Evolutionary conservation across 37 sponge, comb jelly and placozoan genomes (phyloP), one percentile per base, ranked within the genome.

Genomic region (Agelas oroides): DNA sequence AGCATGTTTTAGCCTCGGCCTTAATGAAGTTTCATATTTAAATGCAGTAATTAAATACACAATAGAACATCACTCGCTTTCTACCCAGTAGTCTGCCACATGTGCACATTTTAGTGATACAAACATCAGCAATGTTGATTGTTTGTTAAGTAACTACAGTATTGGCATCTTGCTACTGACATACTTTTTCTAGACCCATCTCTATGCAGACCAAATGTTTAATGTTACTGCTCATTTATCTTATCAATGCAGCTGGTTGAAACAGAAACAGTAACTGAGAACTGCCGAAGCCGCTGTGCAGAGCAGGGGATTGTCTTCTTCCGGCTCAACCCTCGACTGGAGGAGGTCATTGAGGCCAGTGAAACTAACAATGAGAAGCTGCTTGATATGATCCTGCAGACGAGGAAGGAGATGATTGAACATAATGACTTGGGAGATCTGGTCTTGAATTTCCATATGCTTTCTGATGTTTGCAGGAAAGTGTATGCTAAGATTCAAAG

Each of bases 311-410:
- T 76, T 14, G 46, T 40, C 33, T 85, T 70, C 59, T 88, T 75
- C 41, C 65, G 88, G 16, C 40, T 88, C 33, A 75, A 69, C 30
- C 88, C 88, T 46, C 73, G 59, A n/a, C 39, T 88, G 68, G 75
- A 80, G 41, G 46, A 67, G 52, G 75, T 81, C 67, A 32, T 88
- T 15, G 81, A 25, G 23, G 25, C 82, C 17, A 70, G 82, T 13
- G 88, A 88, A 59, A 88, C 81, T 5, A 64, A 75, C 66, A 64
- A 18, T 1, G 61, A 74, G 41, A 68, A 52, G 17, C 67, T 88
- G 34, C 41, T 80, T 5, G 31, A 62, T 59, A 75, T 75, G 82
- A 74, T 88, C 31, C 46, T 88, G 0, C 34, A 52, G 25, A 75
- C 82, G 19, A 80, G 59, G 69, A 74, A 60, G 64, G 79, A 78